Evolutionary conservation across 2,888 invertebrate genomes (phyloP).

Genomic region (Lasioglossum calceatum): DNA sequence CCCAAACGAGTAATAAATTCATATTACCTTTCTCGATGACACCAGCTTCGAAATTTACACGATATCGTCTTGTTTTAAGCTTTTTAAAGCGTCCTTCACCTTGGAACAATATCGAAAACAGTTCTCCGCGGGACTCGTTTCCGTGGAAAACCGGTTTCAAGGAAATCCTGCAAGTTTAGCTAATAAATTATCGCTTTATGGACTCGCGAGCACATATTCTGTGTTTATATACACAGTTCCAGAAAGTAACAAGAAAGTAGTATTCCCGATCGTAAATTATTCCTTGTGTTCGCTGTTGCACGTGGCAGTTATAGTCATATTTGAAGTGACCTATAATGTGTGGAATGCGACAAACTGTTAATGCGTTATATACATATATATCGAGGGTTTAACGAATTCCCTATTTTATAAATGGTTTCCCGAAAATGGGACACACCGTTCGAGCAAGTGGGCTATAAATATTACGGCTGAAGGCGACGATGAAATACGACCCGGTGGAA

Average conservation of each 20-base stretch:
- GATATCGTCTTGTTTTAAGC: neutral
- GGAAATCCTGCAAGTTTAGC: neutral
- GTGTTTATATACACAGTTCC: neutral
- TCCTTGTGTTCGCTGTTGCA: neutral
- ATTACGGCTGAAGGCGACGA: constrained; percentile 17
- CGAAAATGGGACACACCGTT: neutral
- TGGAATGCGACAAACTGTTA: neutral
- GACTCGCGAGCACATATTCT: neutral
- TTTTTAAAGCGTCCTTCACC: neutral
- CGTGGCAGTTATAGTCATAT: neutral
- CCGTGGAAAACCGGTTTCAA: neutral
- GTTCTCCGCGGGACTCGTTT: neutral
- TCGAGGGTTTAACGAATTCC: neutral
- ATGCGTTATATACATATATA: neutral
- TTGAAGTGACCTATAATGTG: neutral
- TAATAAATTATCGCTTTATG: neutral
- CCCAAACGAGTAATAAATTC: neutral
- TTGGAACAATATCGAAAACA: neutral
- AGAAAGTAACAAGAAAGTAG: neutral
- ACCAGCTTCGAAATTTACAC: neutral
- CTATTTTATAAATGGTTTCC: constrained; percentile 20
- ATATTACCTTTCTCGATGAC: neutral
- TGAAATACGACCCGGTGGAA: constrained; percentile 43
- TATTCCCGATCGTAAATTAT: neutral
- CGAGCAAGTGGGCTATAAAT: constrained; percentile 35